Conservation (phyloP, 1,140 invertebrate genomes). For the Drosophila saltans region DNA sequence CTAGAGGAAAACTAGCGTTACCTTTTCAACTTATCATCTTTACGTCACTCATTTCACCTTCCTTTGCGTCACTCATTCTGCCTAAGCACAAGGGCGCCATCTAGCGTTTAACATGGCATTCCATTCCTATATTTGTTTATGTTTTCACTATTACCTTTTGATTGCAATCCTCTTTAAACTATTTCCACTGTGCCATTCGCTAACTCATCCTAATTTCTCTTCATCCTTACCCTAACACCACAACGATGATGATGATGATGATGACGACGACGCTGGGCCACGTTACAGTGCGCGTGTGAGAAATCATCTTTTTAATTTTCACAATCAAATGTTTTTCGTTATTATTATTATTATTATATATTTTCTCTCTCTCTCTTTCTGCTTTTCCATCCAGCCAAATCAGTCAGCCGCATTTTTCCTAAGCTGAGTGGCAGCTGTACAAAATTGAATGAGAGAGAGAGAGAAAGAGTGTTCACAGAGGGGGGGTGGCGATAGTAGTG, state of each 20-base stretch:
- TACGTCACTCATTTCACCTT: no score
- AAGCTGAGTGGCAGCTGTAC: conserved; percentile 56
- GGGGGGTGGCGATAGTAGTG: conserved; percentile 14
- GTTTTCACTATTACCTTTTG: not conserved
- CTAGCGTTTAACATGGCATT: no score
- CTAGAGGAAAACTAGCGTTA: no score
- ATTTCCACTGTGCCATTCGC: conserved; percentile 21
- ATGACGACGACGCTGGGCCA: conserved; percentile 22
- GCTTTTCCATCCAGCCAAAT: conserved; percentile 37
- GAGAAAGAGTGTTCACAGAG: conserved; percentile 11
- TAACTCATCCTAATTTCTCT: conserved; percentile 29
- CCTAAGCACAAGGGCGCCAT: no score
- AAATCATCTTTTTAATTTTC: conserved; percentile 80
- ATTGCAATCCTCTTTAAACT: not conserved
- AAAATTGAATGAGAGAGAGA: conserved; percentile 46
- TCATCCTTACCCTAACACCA: conserved; percentile 32
- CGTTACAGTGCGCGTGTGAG: conserved; percentile 63
- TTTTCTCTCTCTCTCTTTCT: not conserved
- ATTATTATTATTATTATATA: conserved; percentile 43
- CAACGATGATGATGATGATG: conserved; percentile 38
- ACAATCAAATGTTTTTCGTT: conserved; percentile 75
- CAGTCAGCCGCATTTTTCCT: conserved; percentile 49
- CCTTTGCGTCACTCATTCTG: no score
- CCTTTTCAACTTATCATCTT: no score
- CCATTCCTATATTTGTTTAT: no score